Base-by-base conservation (phyloP, 2,888 invertebrate genomes). In the Xiphydria camelus region DNA sequence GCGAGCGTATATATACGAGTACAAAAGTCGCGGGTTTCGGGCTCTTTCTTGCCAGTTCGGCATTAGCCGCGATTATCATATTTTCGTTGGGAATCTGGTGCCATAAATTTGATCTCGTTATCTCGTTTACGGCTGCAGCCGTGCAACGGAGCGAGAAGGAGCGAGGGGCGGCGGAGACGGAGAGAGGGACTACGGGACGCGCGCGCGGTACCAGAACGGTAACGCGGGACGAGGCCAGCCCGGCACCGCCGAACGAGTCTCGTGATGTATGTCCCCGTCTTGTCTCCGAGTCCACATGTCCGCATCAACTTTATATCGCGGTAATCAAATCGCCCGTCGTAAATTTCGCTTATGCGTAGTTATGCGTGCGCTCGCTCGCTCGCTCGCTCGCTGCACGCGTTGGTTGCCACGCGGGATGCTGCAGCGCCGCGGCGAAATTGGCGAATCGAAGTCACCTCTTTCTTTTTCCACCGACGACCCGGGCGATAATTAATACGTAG, bases 81-180 rank as follows among this genome's bases (percentile, higher is more conserved):
- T 70, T 72, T 72, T 70, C 63, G 70, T 68, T 61, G 62, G 56
- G 62, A 64, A 70, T 70, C 72, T 66, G 64, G 56, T 62, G 66
- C 68, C 71, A 73, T 75, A 75, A 75, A 75, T 75, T 75, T 73
- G 71, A 73, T 75, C 75, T 74, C 74, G 74, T 75, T 75, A 75
- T 74, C 75, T 74, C 72, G 70, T 72, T 73, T 70, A 68, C 67
- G 64, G 62, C 61, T 62, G 59, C 59, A 61, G 56, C 53, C 55
- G 55, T 59, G 57, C 54, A 59, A 53, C 48, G 42, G 49, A 55
- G 60, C 47, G 57, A 56, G 57, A 22, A 37, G 48, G 26, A 29
- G 44, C 47, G 35, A 44, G 36, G 47, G 43, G 39, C 47, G 49
- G 18, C 38, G 21, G 42, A 43, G 9, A 10, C 12, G 14, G 41